phyloP scores from a whole-genome alignment of 2,113 vertebrate genomes.

The Syngnathus floridae region DNA sequence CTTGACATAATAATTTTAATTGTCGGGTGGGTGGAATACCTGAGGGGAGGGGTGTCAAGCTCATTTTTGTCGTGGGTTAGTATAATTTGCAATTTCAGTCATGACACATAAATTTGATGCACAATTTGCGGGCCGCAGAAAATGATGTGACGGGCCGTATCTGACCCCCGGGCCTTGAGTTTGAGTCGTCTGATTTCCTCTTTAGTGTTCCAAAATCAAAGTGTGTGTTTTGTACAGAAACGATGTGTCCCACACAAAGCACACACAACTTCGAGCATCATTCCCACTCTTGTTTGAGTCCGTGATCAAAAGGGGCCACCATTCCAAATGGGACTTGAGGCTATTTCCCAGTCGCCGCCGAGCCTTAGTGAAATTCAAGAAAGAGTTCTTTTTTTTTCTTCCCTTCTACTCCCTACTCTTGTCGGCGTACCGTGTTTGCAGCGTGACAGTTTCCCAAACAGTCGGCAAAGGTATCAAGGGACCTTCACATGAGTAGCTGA shows the following conservation, averaged over 20 bases:
- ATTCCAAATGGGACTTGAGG: slow-evolving; percentile 23
- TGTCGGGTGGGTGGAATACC: slow-evolving; percentile 11
- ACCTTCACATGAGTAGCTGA: slow-evolving; percentile 38
- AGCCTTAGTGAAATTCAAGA: slow-evolving; percentile 37
- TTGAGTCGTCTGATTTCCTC: too few relatives aligned
- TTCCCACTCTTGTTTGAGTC: slow-evolving; percentile 48
- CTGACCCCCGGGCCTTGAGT: too few relatives aligned
- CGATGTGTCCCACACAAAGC: slow-evolving; percentile 11
- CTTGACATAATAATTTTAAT: slow-evolving; percentile 42
- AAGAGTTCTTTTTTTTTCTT: slow-evolving; percentile 26
- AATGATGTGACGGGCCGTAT: too few relatives aligned
- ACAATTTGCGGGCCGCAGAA: too few relatives aligned
- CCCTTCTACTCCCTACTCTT: neutral
- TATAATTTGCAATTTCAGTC: too few relatives aligned
- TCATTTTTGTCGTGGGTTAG: too few relatives aligned
- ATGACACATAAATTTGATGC: too few relatives aligned
- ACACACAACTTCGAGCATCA: slow-evolving; percentile 29
- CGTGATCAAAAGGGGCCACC: slow-evolving; percentile 37
- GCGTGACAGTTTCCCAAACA: slow-evolving; percentile 31
- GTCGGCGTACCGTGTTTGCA: slow-evolving; percentile 14
- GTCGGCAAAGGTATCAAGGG: slow-evolving; percentile 20
- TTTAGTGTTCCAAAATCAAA: too few relatives aligned
- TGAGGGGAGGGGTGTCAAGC: slow-evolving; percentile 22
- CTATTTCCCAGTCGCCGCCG: slow-evolving; percentile 32
- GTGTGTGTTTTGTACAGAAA: neutral